Conservation (phyloP, 2,888 invertebrate genomes). For the Microctonus aethiopoides region DNA sequence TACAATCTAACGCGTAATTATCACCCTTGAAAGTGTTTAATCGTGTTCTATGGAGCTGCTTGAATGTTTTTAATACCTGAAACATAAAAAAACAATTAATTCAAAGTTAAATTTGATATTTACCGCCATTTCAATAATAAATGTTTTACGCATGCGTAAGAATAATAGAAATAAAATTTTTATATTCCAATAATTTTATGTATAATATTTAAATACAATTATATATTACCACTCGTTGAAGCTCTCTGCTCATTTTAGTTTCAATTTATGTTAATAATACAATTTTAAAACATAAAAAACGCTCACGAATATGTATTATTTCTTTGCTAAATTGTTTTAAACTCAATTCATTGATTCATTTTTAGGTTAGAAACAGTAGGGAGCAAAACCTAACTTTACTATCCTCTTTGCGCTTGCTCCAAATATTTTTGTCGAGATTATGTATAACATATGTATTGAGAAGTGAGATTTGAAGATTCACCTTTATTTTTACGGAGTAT, state of each 20-base stretch:
- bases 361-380: no score
- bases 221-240: conserved; percentile 42
- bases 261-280: neutral
- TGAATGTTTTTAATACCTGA: conserved; percentile 78
- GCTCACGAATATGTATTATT: no score
- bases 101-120: conserved; percentile 1
- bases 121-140: conserved; percentile 11
- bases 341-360: no score
- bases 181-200: neutral
- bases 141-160: neutral
- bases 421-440: no score
- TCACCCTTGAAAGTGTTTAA: conserved; percentile 77
- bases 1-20: conserved; percentile 70
- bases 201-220: neutral
- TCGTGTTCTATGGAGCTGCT: conserved; percentile 78
- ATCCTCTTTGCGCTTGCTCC: no score
- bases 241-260: conserved; percentile 42
- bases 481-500: no score
- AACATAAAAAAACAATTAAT: conserved; percentile 17
- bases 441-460: no score
- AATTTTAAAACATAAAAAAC: no score
- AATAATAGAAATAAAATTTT: neutral
- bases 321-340: no score
- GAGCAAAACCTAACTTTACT: no score
- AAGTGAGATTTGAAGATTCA: no score